Evolutionary conservation across 2,797 vertebrate genomes (phyloP), one percentile per base, ranked within the genome.

Genomic region (Betta splendens): DNA sequence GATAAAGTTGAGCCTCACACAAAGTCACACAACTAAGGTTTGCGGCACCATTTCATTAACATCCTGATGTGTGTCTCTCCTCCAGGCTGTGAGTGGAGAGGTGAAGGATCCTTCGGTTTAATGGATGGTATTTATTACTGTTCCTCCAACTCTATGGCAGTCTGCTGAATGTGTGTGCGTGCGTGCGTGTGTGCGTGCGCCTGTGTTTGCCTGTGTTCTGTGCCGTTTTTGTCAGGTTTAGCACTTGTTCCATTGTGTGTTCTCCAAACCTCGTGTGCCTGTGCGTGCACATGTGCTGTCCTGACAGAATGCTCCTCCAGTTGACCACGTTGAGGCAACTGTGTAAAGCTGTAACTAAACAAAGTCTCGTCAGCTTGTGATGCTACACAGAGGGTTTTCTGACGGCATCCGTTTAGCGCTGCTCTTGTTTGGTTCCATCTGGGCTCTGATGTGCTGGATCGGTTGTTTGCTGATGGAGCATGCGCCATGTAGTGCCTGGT

Each of bases 41-140:
- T 28, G 46, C 37, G 28, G 73, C 61, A 37, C 46, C 42, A 29
- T 77, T 83, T 76, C 42, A 79, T 44, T 87, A 64, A 82, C 61
- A 47, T 83, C 62, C 75, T 63, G 46, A 83, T 87, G 68, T 87
- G 68, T 89, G 84, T 91, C 71, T 92, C 82, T 87, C 75, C 90
- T 88, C 64, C 54, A 92, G 91, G 89, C 75, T 77, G 57, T 88
- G 83, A 86, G 74, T 84, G 78, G 81, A 80, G 64, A 80, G 59
- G 79, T 81, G 87, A 76, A 62, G 87, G 83, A 89, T 77, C 77
- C 79, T 63, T 86, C 86, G 66, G 44, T 87, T 79, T 87, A 80
- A 82, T 59, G 44, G 84, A 90, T 86, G 88, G 89, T 92, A 89
- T 89, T 92, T 91, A 90, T 89, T 80, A 80, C 62, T 58, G 72